Evolutionary conservation across 1,140 invertebrate species (phyloP).

Genomic region (Linepithema humile): DNA sequence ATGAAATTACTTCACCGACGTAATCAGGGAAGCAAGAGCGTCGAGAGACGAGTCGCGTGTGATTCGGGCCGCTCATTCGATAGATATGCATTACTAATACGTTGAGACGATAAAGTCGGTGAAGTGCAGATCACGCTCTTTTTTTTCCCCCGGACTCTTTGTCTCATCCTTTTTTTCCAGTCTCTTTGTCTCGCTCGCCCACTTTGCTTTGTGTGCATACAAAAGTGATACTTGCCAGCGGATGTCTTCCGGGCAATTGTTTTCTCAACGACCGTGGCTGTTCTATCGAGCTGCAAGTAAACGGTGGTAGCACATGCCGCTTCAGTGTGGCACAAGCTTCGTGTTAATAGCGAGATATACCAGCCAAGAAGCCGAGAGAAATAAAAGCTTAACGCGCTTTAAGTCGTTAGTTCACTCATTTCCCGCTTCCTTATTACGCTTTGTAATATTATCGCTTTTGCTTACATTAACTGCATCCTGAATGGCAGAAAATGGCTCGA

Average conservation of each 20-base stretch:
- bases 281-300: conserved; percentile 35
- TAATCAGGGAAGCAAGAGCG: no score
- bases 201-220: conserved; percentile 60
- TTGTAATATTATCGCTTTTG: no score
- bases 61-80: neutral
- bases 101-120: neutral
- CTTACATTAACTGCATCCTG: no score
- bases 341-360: no score
- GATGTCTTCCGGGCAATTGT: conserved; percentile 68
- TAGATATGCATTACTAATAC: neutral
- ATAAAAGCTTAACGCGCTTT: no score
- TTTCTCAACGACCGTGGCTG: conserved; percentile 40
- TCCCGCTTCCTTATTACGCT: no score
- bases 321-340: neutral
- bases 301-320: neutral
- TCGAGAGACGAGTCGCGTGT: neutral
- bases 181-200: conserved; percentile 38
- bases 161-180: conserved; percentile 41
- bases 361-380: no score
- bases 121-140: conserved; percentile 11
- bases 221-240: conserved; percentile 68
- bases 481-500: no score
- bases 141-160: no score
- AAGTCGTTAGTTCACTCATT: no score
- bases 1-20: no score